Evolutionary conservation across 2,888 invertebrate genomes (phyloP), one percentile per base, ranked within the genome.

Genomic region (Eristalis pertinax): DNA sequence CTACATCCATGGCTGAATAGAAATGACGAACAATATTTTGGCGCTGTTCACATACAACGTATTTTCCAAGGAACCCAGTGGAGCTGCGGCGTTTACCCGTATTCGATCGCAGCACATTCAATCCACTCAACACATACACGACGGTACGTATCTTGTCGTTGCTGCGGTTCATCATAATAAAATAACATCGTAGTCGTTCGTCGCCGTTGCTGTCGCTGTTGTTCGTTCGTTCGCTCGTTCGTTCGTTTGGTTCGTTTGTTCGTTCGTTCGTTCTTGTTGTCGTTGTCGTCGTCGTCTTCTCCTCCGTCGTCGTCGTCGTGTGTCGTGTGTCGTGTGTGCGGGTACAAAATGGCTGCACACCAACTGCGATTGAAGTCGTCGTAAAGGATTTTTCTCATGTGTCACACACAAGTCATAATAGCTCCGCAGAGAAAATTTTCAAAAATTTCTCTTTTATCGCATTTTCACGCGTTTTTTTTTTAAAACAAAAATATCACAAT

Each of bases 61-160:
- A 87, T 87, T 87, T 89, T 89, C 88, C 82, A 89, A 89, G 86
- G 89, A 89, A 86, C 89, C 87, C 89, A 90, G 89, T 90, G 89
- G 89, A 89, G 89, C 89, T 89, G 89, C 89, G 89, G 89, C 89
- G 89, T 89, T 89, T 89, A 89, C 88, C 89, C 89, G 89, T 89
- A 89, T 89, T 88, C 89, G 89, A 89, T 89, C 89, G 89, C 89
- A 89, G 89, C 89, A 89, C 89, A 89, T 89, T 89, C 89, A 89
- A 89, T 89, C 89, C 89, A 89, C 89, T 85, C 88, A 85, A 88
- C 89, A 89, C 87, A 86, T 88, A 88, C 89, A 89, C 87, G 88
- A 76, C 79, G 84, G 68, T 76, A 87, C 79, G 87, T 87, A 80
- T 76, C 80, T 75, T 80, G 76, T 83, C 75, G 83, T 87, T 76